These are phyloP conservation scores for Equus przewalskii DNA, from an alignment of 2,113 vertebrate species.

Conservation along the genomic window DNA sequence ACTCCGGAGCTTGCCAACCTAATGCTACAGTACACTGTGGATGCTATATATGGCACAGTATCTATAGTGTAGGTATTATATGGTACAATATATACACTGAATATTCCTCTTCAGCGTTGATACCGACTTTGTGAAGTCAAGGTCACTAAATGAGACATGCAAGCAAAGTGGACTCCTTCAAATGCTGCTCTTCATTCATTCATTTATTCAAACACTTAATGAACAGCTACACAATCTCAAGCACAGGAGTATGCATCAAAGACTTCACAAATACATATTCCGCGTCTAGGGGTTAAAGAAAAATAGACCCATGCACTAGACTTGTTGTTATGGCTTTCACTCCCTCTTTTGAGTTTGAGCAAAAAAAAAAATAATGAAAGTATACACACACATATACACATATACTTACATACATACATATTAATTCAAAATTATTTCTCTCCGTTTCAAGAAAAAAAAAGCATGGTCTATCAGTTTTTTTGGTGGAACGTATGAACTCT, in stretches of 20 bases:
- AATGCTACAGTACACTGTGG: no score
- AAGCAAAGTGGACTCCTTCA: not conserved
- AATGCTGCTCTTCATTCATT: not conserved
- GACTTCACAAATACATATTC: not conserved
- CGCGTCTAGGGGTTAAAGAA: not conserved
- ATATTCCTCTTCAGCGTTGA: not conserved
- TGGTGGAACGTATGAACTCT: not conserved
- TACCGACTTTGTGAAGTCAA: not conserved
- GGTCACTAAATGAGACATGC: not conserved
- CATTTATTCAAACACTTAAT: not conserved
- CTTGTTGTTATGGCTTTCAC: not conserved
- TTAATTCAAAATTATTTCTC: not conserved
- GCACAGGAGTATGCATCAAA: accelerated
- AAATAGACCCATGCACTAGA: not conserved
- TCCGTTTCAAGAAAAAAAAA: not conserved
- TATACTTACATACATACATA: not conserved
- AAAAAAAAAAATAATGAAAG: not conserved
- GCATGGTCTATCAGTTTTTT: no score
- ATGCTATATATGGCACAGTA: not conserved
- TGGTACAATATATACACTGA: accelerated
- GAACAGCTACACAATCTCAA: not conserved
- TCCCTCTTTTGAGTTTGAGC: not conserved
- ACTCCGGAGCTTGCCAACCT: not conserved
- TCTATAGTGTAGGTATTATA: accelerated
- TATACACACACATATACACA: no score